Conservation (phyloP, 1,140 invertebrate genomes). For the Leguminivora glycinivorella region DNA sequence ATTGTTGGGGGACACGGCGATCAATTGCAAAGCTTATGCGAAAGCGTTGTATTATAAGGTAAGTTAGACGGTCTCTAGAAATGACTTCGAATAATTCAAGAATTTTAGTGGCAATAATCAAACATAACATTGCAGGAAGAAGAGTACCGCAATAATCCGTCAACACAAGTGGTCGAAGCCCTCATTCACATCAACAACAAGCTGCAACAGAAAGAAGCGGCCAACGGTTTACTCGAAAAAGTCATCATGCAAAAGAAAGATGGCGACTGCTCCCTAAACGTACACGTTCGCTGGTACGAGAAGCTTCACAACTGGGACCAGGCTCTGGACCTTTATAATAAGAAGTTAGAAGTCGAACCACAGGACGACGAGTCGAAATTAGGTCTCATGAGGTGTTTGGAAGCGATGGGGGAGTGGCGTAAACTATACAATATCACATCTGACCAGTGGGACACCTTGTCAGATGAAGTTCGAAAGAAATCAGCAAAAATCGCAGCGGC, state of each 20-base stretch:
- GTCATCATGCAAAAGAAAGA: constrained; percentile 90
- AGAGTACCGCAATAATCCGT: constrained; percentile 87
- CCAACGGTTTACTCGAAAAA: constrained; percentile 93
- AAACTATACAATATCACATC: constrained; percentile 87
- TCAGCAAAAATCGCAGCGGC: constrained; percentile 96
- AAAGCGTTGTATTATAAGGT: constrained; percentile 98
- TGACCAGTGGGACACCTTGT: constrained; percentile 86
- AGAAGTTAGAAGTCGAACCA: constrained; percentile 82
- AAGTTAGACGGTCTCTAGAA: constrained; percentile 20
- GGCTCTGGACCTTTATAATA: constrained; percentile 92
- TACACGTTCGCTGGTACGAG: constrained; percentile 99
- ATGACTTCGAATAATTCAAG: not conserved
- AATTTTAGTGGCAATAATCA: not conserved
- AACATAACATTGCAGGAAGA: constrained; percentile 84
- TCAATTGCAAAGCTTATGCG: constrained; percentile 91
- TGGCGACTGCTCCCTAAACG: constrained; percentile 82
- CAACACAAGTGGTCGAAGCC: constrained; percentile 92
- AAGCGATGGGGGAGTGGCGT: constrained; percentile 98
- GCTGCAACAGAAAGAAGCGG: constrained; percentile 98
- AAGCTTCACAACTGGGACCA: constrained; percentile 99
- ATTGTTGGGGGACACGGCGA: constrained; percentile 89
- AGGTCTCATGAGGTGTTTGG: constrained; percentile 97
- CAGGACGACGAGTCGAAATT: constrained; percentile 90
- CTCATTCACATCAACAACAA: constrained; percentile 99
- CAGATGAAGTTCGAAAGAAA: constrained; percentile 85